Conservation (phyloP, 2,888 invertebrate genomes). For the Latheticus oryzae region DNA sequence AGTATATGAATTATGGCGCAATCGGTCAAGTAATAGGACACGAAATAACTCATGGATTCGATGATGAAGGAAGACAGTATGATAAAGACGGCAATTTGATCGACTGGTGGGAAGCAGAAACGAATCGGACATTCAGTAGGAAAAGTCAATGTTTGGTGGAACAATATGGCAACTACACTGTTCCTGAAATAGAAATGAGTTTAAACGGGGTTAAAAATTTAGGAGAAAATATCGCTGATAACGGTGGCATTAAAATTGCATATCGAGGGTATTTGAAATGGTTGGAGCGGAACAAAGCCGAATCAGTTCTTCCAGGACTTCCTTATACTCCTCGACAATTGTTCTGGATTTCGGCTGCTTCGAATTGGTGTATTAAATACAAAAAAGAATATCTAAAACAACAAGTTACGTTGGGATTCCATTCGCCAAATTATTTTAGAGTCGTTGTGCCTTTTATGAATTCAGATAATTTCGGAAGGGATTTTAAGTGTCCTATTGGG, state of each 20-base stretch:
- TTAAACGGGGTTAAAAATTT: constrained; percentile 89
- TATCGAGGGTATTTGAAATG: constrained; percentile 84
- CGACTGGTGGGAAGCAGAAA: constrained; percentile 88
- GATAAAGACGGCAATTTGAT: constrained; percentile 86
- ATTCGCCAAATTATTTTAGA: constrained; percentile 67
- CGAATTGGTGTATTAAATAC: constrained; percentile 89
- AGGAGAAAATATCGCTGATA: constrained; percentile 94
- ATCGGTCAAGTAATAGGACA: constrained; percentile 89
- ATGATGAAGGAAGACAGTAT: constrained; percentile 85
- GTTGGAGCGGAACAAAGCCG: constrained; percentile 71
- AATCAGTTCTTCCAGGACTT: constrained; percentile 75
- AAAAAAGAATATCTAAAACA: constrained; percentile 74
- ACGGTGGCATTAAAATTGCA: constrained; percentile 90
- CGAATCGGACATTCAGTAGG: constrained; percentile 80
- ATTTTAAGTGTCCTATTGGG: constrained; percentile 71
- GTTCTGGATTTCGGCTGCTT: constrained; percentile 86
- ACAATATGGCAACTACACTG: constrained; percentile 88
- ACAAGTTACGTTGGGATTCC: constrained; percentile 81
- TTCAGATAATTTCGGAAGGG: constrained; percentile 69
- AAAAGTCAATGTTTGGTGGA: constrained; percentile 87
- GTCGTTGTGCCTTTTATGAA: constrained; percentile 72
- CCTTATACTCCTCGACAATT: constrained; percentile 73
- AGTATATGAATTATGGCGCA: constrained; percentile 87
- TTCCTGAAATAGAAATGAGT: constrained; percentile 78
- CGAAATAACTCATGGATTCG: constrained; percentile 88